Base-by-base conservation (phyloP, 2,797 vertebrate genomes). In the Oreonectes daqikongensis region DNA sequence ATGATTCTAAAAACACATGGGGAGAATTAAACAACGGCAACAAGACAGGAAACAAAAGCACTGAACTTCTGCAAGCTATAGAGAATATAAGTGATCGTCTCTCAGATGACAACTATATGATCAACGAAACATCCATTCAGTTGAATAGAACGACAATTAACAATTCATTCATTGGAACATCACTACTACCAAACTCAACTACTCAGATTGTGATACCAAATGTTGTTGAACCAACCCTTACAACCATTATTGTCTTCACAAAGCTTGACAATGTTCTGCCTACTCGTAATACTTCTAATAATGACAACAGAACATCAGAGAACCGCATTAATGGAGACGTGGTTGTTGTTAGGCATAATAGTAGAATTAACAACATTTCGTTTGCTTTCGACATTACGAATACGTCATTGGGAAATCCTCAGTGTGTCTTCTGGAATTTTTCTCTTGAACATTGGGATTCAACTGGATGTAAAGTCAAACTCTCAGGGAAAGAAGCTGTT, bases 371-470 rank as follows among this genome's bases (percentile, higher is more conserved):
- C 0, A 91, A 88, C 7, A 77, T 97, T 64, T 89, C 70, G 1
- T 87, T 98, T 89, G 88, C 78, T 1, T 98, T 94, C 79, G 30
- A 82, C 20, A 93, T 92, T 82, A 76, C 72, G 5, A 78, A 93
- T 28, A 7, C 0, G 0, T 79, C 55, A 0, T 70, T 94, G 5
- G 55, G 65, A 20, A 80, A 17, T 0, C 89, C 93, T 0, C 83
- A 75, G 0, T 98, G 97, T 44, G 95, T 97, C 67, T 99, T 95
- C 84, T 99, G 97, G 97, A 95, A 97, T 87, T 96, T 96, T 80
- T 72, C 0, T 0, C 90, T 93, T 0, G 92, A 90, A 0, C 89
- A 84, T 1, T 98, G 97, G 97, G 93, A 95, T 67, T 1, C n/a
- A 0, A 14, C n/a, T 0, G 84, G 8, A 59, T 92, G 90, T 75